Evolutionary conservation across 2,797 vertebrate genomes (phyloP).

Genomic region (Microctenopoma stevenorrisi): DNA sequence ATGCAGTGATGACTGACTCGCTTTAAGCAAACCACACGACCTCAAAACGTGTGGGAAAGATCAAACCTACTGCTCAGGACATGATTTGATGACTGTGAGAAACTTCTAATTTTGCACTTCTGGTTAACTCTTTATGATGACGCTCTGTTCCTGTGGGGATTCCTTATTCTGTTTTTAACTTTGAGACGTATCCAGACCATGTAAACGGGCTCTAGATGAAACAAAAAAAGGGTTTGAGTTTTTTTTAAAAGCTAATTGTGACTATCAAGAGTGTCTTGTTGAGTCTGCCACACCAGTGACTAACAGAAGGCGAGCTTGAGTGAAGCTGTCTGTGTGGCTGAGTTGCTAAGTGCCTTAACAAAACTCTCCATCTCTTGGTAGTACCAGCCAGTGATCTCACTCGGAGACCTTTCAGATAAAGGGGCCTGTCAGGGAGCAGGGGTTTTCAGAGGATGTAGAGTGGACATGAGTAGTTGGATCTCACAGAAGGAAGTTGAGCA

Average conservation of each 20-base stretch:
- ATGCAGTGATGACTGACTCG: constrained; percentile 38
- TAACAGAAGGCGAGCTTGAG: constrained; percentile 66
- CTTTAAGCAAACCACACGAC: constrained; percentile 32
- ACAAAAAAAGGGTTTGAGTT: constrained; percentile 35
- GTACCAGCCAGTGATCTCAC: constrained; percentile 77
- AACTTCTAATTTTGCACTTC: constrained; percentile 53
- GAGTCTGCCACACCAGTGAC: constrained; percentile 74
- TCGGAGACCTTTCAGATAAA: constrained; percentile 45
- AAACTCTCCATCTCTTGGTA: constrained; percentile 52
- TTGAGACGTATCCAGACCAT: constrained; percentile 34
- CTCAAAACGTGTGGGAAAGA: constrained; percentile 51
- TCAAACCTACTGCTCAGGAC: constrained; percentile 44
- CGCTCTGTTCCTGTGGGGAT: constrained; percentile 31
- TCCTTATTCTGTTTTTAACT: constrained; percentile 40
- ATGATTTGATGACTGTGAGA: constrained; percentile 49
- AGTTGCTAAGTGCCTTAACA: constrained; percentile 59
- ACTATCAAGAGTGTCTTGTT: constrained; percentile 60
- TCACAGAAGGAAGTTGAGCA: constrained; percentile 63
- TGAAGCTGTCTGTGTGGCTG: constrained; percentile 38
- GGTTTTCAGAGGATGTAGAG: constrained; percentile 52
- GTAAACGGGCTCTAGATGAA: constrained; percentile 51
- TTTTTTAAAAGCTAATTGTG: constrained; percentile 32
- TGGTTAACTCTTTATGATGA: constrained; percentile 45
- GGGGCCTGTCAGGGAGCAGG: constrained; percentile 29
- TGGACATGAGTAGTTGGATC: constrained; percentile 57